A percentile compares a stretch with the other conserved stretches of the same genome.
Evolutionary conservation across 2,888 invertebrate species (phyloP).

Genomic region (Exephanes ischioxanthus): DNA sequence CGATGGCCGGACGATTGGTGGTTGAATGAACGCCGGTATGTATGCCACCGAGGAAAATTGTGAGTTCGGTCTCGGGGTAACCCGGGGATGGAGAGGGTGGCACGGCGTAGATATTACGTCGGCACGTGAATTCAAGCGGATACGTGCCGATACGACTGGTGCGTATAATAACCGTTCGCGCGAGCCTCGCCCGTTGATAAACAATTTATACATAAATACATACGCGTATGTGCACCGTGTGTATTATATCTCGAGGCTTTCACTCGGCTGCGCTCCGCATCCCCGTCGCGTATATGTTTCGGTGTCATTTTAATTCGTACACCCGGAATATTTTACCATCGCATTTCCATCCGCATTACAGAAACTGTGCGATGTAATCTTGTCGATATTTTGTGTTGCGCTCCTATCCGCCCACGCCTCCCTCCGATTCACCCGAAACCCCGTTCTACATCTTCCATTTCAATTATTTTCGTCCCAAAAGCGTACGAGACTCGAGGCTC

Average conservation of each 20-base stretch:
- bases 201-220: conserved; percentile 79
- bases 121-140: conserved; percentile 62
- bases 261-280: conserved; percentile 23
- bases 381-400: conserved; percentile 83
- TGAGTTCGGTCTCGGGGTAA: conserved; percentile 39
- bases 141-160: conserved; percentile 67
- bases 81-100: not conserved
- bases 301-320: conserved; percentile 84
- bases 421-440: not conserved
- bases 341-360: conserved; percentile 84
- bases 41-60: conserved; percentile 52
- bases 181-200: conserved; percentile 80
- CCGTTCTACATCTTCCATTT: conserved; percentile 79
- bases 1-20: conserved; percentile 56
- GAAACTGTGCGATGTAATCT: conserved; percentile 79
- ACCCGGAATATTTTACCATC: conserved; percentile 84
- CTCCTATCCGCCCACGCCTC: conserved; percentile 49
- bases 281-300: conserved; percentile 80
- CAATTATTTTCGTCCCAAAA: conserved; percentile 78
- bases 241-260: conserved; percentile 44
- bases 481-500: conserved; percentile 45
- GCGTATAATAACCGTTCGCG: conserved; percentile 71
- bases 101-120: conserved; percentile 60
- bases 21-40: conserved; percentile 36
- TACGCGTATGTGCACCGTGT: not conserved